A percentile compares a stretch with the other conserved stretches of the same genome.
These are phyloP conservation scores for Periphyllus acericola DNA, from an alignment of 2,888 invertebrate genomes.

Conservation along the genomic window DNA sequence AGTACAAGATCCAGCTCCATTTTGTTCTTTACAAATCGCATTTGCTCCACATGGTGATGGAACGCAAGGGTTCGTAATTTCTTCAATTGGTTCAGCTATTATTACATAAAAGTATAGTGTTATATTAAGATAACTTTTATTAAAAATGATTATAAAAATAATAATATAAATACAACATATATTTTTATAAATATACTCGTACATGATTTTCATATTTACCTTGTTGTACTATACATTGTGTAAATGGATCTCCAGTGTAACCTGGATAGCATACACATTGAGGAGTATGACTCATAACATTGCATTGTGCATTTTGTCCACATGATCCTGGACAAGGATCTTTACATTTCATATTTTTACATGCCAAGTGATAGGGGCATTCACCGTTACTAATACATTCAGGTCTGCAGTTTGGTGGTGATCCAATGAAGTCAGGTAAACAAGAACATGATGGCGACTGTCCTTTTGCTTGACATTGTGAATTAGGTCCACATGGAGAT, in stretches of 20 bases:
- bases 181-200: not conserved
- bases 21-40: slow-evolving; percentile 79
- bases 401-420: slow-evolving; percentile 74
- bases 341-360: slow-evolving; percentile 82
- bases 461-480: slow-evolving; percentile 67
- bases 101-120: not conserved
- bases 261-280: slow-evolving; percentile 68
- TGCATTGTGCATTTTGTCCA: slow-evolving; percentile 66
- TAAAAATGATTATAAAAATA: not conserved
- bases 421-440: slow-evolving; percentile 76
- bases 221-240: slow-evolving; percentile 65
- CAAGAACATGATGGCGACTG: slow-evolving; percentile 75
- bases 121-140: slow-evolving; percentile 1
- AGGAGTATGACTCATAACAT: slow-evolving; percentile 67
- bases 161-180: not conserved
- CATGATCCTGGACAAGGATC: slow-evolving; percentile 75
- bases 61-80: slow-evolving; percentile 73
- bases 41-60: slow-evolving; percentile 79
- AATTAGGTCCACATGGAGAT: slow-evolving; percentile 67
- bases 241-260: slow-evolving; percentile 67
- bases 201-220: slow-evolving; percentile 59
- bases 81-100: slow-evolving; percentile 60
- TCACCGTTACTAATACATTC: slow-evolving; percentile 86
- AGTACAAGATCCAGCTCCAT: slow-evolving; percentile 78
- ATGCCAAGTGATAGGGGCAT: slow-evolving; percentile 81